These are phyloP conservation scores for Incurvaria masculella DNA, from an alignment of 2,888 invertebrate species.

Conservation along the genomic window DNA sequence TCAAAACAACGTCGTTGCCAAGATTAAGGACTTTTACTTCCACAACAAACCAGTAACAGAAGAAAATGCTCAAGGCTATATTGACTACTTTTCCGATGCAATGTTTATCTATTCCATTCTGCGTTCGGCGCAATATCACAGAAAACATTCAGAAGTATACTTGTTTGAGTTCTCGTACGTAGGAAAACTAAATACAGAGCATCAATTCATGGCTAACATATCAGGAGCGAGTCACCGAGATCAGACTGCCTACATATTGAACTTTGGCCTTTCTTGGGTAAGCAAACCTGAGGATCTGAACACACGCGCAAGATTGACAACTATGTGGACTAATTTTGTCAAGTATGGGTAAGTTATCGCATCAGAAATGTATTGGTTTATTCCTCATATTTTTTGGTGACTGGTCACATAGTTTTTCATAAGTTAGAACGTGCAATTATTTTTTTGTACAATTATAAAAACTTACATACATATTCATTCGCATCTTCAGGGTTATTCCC, in stretches of 20 bases:
- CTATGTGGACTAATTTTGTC: slow-evolving; percentile 43
- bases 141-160: slow-evolving; percentile 25
- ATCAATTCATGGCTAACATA: slow-evolving; percentile 33
- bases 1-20: slow-evolving; percentile 23
- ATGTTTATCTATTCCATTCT: slow-evolving; percentile 43
- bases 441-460: too few species aligned
- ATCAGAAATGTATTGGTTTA: background rate
- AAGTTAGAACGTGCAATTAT: too few species aligned
- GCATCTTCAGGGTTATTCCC: too few species aligned
- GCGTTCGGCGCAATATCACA: slow-evolving; percentile 35
- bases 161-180: slow-evolving; percentile 42
- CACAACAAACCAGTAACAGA: slow-evolving; percentile 27
- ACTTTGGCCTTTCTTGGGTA: slow-evolving; percentile 31
- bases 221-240: slow-evolving; percentile 46
- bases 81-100: slow-evolving; percentile 42
- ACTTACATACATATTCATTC: too few species aligned
- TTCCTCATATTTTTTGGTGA: too few species aligned
- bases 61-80: slow-evolving; percentile 28
- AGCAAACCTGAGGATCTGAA: slow-evolving; percentile 31
- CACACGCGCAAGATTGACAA: slow-evolving; percentile 35
- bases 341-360: slow-evolving; percentile 34
- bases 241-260: slow-evolving; percentile 38
- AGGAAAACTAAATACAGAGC: slow-evolving; percentile 34
- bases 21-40: slow-evolving; percentile 33
- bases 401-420: too few species aligned